Evolutionary conservation across 1,140 invertebrate genomes (phyloP), one percentile per base, ranked within the genome.

Genomic region (Cardiocondyla obscurior): DNA sequence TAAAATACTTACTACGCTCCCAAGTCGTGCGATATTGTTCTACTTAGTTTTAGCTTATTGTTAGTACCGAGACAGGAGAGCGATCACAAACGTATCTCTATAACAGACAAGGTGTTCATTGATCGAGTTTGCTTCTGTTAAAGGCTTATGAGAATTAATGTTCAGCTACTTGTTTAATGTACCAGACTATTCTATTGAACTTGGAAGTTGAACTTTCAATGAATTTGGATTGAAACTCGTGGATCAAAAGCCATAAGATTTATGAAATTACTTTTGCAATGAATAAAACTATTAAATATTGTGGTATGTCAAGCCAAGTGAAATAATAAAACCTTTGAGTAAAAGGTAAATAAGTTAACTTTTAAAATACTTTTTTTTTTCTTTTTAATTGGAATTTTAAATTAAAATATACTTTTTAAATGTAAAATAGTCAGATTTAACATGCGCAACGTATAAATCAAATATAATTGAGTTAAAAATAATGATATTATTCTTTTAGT

Each of bases 1-100:
- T 70, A 85, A 88, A 87, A 87, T 77, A 36, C 46, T 25, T 51
- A 14, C 49, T 73, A 14, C 42, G 25, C 62, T 42, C 16, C 14
- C 22, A 53, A 58, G 42, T 33, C 30, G 6, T 14, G 0, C 14
- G n/a, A 44, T 36, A 60, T 22, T 60, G 44, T 82, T 60, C 36
- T n/a, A 44, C 53, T 74, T 53, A 82, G 51, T 33, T 8, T 39
- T 12, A 39, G 10, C 46, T 72, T 39, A 33, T 57, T 62, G n/a
- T n/a, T n/a, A n/a, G n/a, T n/a, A 64, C 30, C 33, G 36, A 14
- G 2, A 36, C 14, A 76, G 57, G 14, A 57, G 58, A 60, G 51
- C 14, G 19, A 74, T 46, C 53, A 49, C 58, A 76, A 64, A 76
- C 58, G 30, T 60, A 22, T 76, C 30, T 49, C 73, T 44, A 3